Evolutionary conservation across 2,113 vertebrate genomes (phyloP).

Genomic region (Cheilinus undulatus): DNA sequence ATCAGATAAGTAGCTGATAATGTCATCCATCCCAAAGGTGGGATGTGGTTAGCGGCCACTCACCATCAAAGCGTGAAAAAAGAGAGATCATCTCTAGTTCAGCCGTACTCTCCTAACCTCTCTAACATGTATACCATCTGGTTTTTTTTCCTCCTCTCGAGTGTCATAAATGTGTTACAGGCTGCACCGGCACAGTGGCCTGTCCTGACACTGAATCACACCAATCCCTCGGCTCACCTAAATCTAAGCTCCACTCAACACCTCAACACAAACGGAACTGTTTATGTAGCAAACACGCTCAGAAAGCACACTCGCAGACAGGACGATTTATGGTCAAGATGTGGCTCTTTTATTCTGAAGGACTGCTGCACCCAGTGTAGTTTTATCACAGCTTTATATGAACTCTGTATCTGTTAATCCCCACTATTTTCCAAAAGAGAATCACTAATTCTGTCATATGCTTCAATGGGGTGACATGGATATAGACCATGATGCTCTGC

Average conservation of each 20-base stretch:
- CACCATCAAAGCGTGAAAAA: slow-evolving; percentile 66
- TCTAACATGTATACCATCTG: slow-evolving; percentile 75
- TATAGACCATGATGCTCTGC: slow-evolving; percentile 12
- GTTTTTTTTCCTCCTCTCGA: slow-evolving; percentile 53
- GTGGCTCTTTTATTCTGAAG: slow-evolving; percentile 10
- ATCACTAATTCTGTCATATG: not conserved
- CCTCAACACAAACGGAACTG: slow-evolving; percentile 73
- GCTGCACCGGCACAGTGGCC: slow-evolving; percentile 62
- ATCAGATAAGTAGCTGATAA: slow-evolving; percentile 66
- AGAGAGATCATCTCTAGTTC: slow-evolving; percentile 58
- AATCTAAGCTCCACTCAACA: slow-evolving; percentile 76
- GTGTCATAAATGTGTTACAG: slow-evolving; percentile 70
- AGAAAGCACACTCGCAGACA: slow-evolving; percentile 45
- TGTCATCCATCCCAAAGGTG: slow-evolving; percentile 63
- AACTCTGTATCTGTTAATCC: not conserved
- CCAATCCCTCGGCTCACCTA: slow-evolving; percentile 69
- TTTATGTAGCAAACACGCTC: slow-evolving; percentile 69
- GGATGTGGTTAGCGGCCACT: slow-evolving; percentile 58
- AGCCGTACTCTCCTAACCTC: slow-evolving; percentile 45
- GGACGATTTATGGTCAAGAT: slow-evolving; percentile 63
- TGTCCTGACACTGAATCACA: slow-evolving; percentile 71
- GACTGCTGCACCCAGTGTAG: not conserved
- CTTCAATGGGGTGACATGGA: slow-evolving; percentile 9
- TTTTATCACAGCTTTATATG: not conserved
- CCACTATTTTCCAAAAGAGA: not conserved